Evolutionary conservation across 1,140 invertebrate genomes (phyloP).

Genomic region (Drosophila trapezifrons): DNA sequence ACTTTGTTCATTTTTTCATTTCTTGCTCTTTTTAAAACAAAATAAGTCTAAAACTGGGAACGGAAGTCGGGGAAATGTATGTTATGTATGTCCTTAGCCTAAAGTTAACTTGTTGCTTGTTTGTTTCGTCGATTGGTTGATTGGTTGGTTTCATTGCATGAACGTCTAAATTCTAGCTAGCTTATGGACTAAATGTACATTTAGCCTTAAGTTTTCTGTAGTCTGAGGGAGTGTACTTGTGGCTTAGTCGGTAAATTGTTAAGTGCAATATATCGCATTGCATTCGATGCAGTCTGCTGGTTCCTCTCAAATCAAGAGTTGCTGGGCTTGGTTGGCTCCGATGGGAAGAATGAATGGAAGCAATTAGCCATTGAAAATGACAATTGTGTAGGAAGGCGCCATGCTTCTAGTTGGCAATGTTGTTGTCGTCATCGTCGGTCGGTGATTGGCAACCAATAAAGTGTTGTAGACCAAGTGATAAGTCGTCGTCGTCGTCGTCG

Average conservation of each 20-base stretch:
- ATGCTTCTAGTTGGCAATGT: slow-evolving; percentile 32
- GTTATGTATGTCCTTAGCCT: slow-evolving; percentile 22
- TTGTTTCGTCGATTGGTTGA: slow-evolving; percentile 23
- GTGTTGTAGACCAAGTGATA: slow-evolving; percentile 69
- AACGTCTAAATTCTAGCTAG: slow-evolving; percentile 43
- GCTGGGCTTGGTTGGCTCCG: slow-evolving; percentile 17
- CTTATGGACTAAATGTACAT: slow-evolving; percentile 23
- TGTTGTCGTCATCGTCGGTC: slow-evolving; percentile 5
- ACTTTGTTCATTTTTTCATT: slow-evolving; percentile 32
- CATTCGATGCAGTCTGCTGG: slow-evolving; percentile 73
- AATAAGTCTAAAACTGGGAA: slow-evolving; percentile 20
- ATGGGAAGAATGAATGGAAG: slow-evolving; percentile 63
- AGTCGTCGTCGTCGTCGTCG: slow-evolving; percentile 40
- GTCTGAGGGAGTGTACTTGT: slow-evolving; percentile 41
- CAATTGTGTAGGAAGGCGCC: slow-evolving; percentile 55
- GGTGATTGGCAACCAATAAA: slow-evolving; percentile 32
- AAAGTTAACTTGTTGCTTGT: slow-evolving; percentile 26
- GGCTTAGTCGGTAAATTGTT: slow-evolving; percentile 46
- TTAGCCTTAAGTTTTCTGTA: slow-evolving; percentile 36
- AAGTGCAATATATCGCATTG: slow-evolving; percentile 49
- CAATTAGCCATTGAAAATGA: slow-evolving; percentile 46
- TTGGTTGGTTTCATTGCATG: slow-evolving; percentile 40
- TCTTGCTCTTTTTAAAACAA: slow-evolving; percentile 12
- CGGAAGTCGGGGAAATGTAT: slow-evolving; percentile 16
- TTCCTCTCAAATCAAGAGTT: slow-evolving; percentile 28